Base-by-base conservation (phyloP, 2,113 vertebrate genomes). In the Stomatorhinus ivindoensis region DNA sequence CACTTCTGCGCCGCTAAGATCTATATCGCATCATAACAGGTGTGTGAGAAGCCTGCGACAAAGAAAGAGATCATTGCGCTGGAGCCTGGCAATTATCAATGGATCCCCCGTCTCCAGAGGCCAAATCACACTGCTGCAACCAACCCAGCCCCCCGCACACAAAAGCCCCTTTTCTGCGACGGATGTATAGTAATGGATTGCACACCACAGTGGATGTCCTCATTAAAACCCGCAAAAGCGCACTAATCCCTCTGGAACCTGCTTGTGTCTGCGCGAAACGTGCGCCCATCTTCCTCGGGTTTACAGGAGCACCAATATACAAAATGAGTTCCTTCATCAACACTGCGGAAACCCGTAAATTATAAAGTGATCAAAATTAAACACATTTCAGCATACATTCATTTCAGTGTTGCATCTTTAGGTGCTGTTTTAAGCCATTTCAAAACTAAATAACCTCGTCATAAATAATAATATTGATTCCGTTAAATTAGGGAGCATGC, bases 91-190 rank as follows among this genome's bases (percentile, higher is more conserved):
- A 46, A 83, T 88, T 42, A 90, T 89, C 90, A 88, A 31, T 21
- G 31, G 73, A 86, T 86, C 53, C 46, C 19, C n/a, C 19, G 3
- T 50, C 65, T 61, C 65, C 69, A n/a, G 61, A 87, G 86, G 86
- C 27, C 86, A 21, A 88, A 88, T 48, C 39, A 73, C 39, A n/a
- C 3, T 0, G 42, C 42, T 35, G 7, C 61, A 5, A 21, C 15
- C 10, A 55, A n/a, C 21, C 87, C 24, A n/a, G 39, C 21, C 39
- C 42, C 31, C 61, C 44, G 10, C 82, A 76, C 89, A 89, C 53
- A 90, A 90, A 88, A 85, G 86, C 19, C 46, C 69, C 89, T 48
- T 47, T 83, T 65, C 86, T 17, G 47, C 86, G 58, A 55, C 39
- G 69, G 80, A 48, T 61, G 73, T 35, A 76, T 58, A n/a, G 69